Percentiles rank a stretch among this genome's conserved stretches.
Conservation (phyloP, 2,888 invertebrate species). For the Meiosimyza platycephala region DNA sequence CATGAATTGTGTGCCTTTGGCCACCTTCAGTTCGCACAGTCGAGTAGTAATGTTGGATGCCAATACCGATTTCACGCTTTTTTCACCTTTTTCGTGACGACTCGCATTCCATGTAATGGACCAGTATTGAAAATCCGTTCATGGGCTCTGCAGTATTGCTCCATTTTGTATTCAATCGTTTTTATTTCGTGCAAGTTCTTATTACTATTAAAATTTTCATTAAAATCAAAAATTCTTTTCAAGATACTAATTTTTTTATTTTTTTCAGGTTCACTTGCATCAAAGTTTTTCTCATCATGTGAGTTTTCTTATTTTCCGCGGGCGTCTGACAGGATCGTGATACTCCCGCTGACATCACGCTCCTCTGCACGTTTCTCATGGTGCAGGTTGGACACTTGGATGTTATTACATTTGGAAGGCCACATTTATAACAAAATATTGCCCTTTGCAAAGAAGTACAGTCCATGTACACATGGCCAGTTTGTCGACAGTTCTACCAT, state of each 20-base stretch:
- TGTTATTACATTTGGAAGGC: not conserved
- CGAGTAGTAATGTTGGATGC: not conserved
- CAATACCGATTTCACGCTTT: not conserved
- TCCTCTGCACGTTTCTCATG: constrained; percentile 3
- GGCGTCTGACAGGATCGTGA: not conserved
- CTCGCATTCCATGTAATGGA: not conserved
- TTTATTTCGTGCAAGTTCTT: not conserved
- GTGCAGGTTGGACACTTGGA: constrained; percentile 16
- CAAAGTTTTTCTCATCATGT: too few relatives aligned
- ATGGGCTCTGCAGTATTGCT: not conserved
- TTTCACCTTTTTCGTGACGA: not conserved
- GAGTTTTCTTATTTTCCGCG: not conserved
- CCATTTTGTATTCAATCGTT: not conserved
- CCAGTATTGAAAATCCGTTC: not conserved
- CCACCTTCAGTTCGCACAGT: constrained; percentile 16
- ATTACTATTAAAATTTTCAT: not conserved
- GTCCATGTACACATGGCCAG: constrained; percentile 2
- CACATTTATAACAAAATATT: constrained; percentile 18
- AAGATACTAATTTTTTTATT: not conserved
- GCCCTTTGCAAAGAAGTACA: not conserved
- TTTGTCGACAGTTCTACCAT: constrained; percentile 11
- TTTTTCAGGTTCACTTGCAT: not conserved
- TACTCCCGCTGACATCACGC: not conserved
- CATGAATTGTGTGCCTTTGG: not conserved
- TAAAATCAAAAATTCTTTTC: not conserved